Base-by-base conservation (phyloP, 2,797 vertebrate genomes). In the Tangara arthus region DNA sequence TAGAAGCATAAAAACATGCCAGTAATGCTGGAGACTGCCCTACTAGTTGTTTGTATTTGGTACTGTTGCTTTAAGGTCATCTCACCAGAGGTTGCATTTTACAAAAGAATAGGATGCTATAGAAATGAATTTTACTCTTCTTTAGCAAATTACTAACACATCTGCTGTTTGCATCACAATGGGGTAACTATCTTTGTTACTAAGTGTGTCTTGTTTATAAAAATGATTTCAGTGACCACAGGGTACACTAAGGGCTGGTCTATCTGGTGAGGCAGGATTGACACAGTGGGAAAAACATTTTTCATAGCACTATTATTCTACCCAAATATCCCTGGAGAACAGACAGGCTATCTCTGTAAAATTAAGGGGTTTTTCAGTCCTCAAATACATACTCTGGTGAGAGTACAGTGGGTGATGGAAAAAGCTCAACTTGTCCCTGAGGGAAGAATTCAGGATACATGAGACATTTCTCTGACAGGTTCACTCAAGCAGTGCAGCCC, bases 391-490 rank as follows among this genome's bases (percentile, higher is more conserved):
- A 28, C 16, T 61, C 39, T 34, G 23, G 39, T 46, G 53, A 80
- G 26, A 49, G 8, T n/a, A 34, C 3, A 19, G 44, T 7, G 53
- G n/a, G 26, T 39, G 12, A 42, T 47, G 59, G 55, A 16, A 84
- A 90, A 78, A 20, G 3, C 26, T 73, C 42, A 18, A 21, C 56
- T 70, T 27, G 26, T 18, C 82, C 57, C 42, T 81, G 23, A 21
- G 46, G 52, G 65, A 12, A 57, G 56, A 65, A 72, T 56, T 72
- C 3, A 4, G 55, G 46, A 39, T 27, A 75, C 22, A 44, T 2
- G 46, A 83, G 64, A 57, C 28, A 60, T 87, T 92, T 81, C 64
- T 81, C 18, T 73, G 73, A 94, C 61, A 70, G 70, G 35, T 53
- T 52, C 61, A 52, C 60, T 78, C 75, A 70, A 61, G 52, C 24